Evolutionary conservation across 2,888 invertebrate genomes (phyloP).

Genomic region (Xylota segnis): DNA sequence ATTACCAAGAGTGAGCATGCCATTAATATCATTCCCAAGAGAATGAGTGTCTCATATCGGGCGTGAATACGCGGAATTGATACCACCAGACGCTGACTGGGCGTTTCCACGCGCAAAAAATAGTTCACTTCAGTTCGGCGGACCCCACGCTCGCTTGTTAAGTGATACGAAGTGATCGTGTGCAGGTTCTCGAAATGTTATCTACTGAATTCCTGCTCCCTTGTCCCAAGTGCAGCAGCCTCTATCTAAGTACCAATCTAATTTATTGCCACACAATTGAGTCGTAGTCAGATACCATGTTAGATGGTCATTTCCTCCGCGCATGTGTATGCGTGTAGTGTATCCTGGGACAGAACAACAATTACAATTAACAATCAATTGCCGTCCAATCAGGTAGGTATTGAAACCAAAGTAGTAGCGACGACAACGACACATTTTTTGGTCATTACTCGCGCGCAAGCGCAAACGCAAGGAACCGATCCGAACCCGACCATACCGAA

Average conservation of each 20-base stretch:
- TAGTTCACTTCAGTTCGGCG: conserved; percentile 38
- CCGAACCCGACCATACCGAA: no score
- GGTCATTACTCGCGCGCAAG: conserved; percentile 17
- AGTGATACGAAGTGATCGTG: conserved; percentile 75
- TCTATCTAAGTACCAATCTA: conserved; percentile 77
- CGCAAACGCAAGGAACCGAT: no score
- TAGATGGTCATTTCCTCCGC: conserved; percentile 68
- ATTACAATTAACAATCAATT: conserved; percentile 76
- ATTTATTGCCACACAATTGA: conserved; percentile 75
- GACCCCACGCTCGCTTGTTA: conserved; percentile 72
- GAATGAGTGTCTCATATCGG: conserved; percentile 73
- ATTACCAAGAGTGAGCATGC: conserved; percentile 54
- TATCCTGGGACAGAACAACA: conserved; percentile 64
- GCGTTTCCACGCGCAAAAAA: conserved; percentile 71
- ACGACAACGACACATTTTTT: conserved; percentile 27
- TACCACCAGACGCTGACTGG: conserved; percentile 64
- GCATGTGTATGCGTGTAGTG: no score
- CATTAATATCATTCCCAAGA: conserved; percentile 72
- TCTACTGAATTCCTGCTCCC: conserved; percentile 76
- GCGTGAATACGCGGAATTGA: conserved; percentile 73
- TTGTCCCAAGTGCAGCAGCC: conserved; percentile 75
- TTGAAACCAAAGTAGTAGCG: conserved; percentile 41
- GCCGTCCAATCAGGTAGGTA: conserved; percentile 59
- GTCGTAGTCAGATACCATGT: conserved; percentile 74
- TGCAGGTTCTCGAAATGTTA: conserved; percentile 76